phyloP scores from a whole-genome alignment of 2,888 invertebrate species.

The Nemotelus nigrinus region DNA sequence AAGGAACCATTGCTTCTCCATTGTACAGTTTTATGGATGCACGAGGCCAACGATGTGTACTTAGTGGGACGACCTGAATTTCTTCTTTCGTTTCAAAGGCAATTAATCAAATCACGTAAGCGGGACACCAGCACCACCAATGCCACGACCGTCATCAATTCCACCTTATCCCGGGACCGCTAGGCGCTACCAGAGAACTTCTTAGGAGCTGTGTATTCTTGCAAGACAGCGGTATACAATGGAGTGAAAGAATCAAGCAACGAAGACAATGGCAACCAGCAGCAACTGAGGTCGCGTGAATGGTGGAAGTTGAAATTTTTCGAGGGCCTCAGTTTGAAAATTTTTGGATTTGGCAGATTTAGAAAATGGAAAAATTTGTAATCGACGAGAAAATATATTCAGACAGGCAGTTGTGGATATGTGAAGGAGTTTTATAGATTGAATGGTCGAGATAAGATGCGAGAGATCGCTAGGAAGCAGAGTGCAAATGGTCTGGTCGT shows the following conservation, averaged over 20 bases:
- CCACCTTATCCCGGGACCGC: background rate
- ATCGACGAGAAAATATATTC: background rate
- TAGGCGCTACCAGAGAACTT: background rate
- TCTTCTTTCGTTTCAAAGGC: background rate
- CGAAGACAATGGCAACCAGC: too few relatives aligned
- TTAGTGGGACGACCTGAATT: background rate
- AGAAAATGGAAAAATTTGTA: background rate
- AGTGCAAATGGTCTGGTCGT: background rate
- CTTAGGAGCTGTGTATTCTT: too few relatives aligned
- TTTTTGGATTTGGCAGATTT: background rate
- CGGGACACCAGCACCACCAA: conserved; percentile 27
- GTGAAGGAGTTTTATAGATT: conserved; percentile 4
- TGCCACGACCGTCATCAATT: conserved; percentile 3
- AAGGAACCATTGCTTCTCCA: too few relatives aligned
- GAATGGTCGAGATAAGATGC: conserved; percentile 3
- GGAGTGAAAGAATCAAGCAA: too few relatives aligned
- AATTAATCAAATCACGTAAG: conserved; percentile 38
- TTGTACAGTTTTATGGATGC: conserved; percentile 9
- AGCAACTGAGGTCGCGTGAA: too few relatives aligned
- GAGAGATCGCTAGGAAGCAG: conserved; percentile 8
- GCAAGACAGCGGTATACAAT: too few relatives aligned
- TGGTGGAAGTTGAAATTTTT: too few relatives aligned
- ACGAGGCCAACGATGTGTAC: conserved; percentile 4
- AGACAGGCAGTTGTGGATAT: background rate
- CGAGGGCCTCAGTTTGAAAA: background rate